Evolutionary conservation across 2,113 vertebrate genomes (phyloP), one percentile per base, ranked within the genome.

Genomic region (Anarrhichthys ocellatus): DNA sequence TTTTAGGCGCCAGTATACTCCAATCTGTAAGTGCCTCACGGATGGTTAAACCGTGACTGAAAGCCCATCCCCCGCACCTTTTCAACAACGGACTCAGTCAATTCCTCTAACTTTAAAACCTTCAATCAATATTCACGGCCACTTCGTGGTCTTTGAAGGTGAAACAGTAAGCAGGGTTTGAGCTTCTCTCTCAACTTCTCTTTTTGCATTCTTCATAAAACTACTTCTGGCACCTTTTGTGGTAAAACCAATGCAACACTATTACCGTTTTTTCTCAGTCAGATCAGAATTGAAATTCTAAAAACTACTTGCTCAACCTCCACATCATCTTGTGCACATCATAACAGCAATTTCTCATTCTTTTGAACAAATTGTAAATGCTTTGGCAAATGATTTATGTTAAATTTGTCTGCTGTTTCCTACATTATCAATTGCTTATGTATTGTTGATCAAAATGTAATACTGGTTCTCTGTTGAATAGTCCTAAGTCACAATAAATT

Each of bases 11-110:
- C 44, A 68, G 18, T 50, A 20, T 32, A 48, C 24, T 44, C 27
- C 42, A 68, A 68, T 59, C 56, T 67, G 24, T 9, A 29, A 48
- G 44, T 68, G 44, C 9, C 46, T 67, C 24, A 48, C 9, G 5
- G 24, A 68, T 29, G 67, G 67, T n/a, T 69, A 34, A 34, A 69
- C 67, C 29, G 42, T 48, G 24, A 29, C 66, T 68, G 38, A 50
- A 59, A 32, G 22, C 7, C 38, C 24, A 8, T 22, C 42, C 14
- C 15, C 42, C 65, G 13, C 36, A 65, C 22, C 36, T 27, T 44
- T 27, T 10, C 38, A 42, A 40, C 38, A 24, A 44, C 22, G 13
- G 22, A 44, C 14, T 67, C 40, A 67, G 40, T 67, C 65, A 27
- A 46, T 48, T 67, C 9, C 14, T 59, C 24, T 59, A 59, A 59